phyloP scores from a whole-genome alignment of 2,888 invertebrate genomes.

The Melitaea athalia region DNA sequence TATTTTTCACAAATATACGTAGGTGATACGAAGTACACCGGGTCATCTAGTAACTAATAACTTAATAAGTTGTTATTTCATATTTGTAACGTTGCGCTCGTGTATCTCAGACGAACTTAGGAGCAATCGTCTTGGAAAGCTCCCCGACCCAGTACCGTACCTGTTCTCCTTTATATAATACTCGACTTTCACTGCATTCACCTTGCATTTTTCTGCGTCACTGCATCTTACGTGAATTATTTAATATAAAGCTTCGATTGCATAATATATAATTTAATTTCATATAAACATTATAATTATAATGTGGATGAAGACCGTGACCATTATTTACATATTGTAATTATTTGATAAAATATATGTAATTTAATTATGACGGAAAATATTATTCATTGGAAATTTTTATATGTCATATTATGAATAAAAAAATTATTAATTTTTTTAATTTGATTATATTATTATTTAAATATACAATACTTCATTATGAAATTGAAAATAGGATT shows the following conservation, averaged over 20 bases:
- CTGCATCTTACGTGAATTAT: conserved; percentile 32
- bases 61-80: not conserved
- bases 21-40: too few species aligned
- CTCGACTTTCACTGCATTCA: conserved; percentile 41
- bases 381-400: not conserved
- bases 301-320: conserved; percentile 17
- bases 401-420: not conserved
- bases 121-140: conserved; percentile 53
- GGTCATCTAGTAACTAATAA: too few species aligned
- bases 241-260: conserved; percentile 25
- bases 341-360: conserved; percentile 6
- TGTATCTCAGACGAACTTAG: conserved; percentile 28
- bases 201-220: conserved; percentile 37
- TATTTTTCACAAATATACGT: too few species aligned
- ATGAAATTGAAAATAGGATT: too few species aligned
- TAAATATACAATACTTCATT: too few species aligned
- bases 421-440: not conserved
- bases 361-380: conserved; percentile 2
- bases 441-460: too few species aligned
- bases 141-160: conserved; percentile 64
- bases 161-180: conserved; percentile 55
- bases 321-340: conserved; percentile 9
- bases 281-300: conserved; percentile 2
- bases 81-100: not conserved
- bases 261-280: conserved; percentile 16